A percentile compares a stretch with the other conserved stretches of the same genome.
Conservation (phyloP, 2,797 vertebrate species). For the Spea hammondii region DNA sequence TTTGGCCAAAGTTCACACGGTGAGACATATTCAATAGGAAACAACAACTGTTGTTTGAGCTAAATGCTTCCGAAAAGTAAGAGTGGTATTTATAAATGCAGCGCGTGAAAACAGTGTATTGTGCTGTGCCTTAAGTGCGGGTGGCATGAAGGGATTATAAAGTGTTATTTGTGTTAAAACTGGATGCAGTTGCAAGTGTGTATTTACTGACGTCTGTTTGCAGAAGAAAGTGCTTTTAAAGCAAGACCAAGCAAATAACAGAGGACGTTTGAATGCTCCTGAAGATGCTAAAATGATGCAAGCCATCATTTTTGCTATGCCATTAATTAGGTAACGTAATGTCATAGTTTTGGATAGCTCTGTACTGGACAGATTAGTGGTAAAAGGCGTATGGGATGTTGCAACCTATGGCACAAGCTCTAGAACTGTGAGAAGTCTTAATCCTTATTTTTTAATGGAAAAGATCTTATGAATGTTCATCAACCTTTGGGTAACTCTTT, state of each 20-base stretch:
- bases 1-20: slow-evolving; percentile 53
- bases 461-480: too few species aligned
- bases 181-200: slow-evolving; percentile 51
- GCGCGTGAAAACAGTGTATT: slow-evolving; percentile 50
- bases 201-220: slow-evolving; percentile 51
- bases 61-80: slow-evolving; percentile 54
- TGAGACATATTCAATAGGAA: slow-evolving; percentile 53
- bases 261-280: slow-evolving; percentile 23
- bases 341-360: background rate
- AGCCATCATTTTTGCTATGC: slow-evolving; percentile 20
- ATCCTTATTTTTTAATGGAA: too few species aligned
- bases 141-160: slow-evolving; percentile 52
- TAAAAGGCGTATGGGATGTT: too few species aligned
- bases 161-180: slow-evolving; percentile 54
- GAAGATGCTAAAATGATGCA: slow-evolving; percentile 33
- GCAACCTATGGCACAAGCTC: too few species aligned
- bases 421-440: too few species aligned
- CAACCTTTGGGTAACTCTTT: too few species aligned
- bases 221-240: slow-evolving; percentile 47
- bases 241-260: slow-evolving; percentile 40
- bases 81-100: slow-evolving; percentile 53
- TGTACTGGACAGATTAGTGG: background rate
- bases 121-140: slow-evolving; percentile 49
- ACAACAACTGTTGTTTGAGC: slow-evolving; percentile 54
- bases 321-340: slow-evolving; percentile 19